These are phyloP conservation scores for Ichneumon xanthorius DNA, from an alignment of 2,888 invertebrate species.

Conservation along the genomic window DNA sequence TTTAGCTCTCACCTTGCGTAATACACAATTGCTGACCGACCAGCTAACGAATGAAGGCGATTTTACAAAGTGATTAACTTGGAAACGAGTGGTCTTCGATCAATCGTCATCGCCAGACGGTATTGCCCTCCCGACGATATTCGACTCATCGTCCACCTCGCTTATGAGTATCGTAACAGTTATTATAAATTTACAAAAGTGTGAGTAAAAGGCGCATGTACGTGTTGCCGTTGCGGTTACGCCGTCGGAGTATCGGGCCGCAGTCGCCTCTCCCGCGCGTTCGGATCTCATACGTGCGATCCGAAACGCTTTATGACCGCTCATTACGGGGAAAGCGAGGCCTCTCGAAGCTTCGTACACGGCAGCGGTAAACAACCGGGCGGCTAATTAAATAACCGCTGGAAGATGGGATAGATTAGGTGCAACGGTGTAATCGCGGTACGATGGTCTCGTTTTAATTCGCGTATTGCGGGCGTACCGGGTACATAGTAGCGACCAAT, in stretches of 20 bases:
- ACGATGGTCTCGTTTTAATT: slow-evolving; percentile 32
- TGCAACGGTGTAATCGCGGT: slow-evolving; percentile 11
- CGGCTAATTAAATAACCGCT: slow-evolving; percentile 77
- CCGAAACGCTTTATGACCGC: slow-evolving; percentile 64
- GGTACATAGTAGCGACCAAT: slow-evolving; percentile 16
- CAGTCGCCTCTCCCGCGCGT: not conserved
- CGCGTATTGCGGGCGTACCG: slow-evolving; percentile 1
- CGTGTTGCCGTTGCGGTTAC: slow-evolving; percentile 18
- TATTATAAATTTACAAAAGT: not conserved
- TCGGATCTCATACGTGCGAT: slow-evolving; percentile 37
- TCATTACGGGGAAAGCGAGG: slow-evolving; percentile 78
- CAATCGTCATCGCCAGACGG: slow-evolving; percentile 8
- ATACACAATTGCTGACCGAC: not conserved
- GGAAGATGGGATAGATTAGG: slow-evolving; percentile 67
- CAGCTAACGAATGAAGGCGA: slow-evolving; percentile 1
- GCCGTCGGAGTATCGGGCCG: not conserved
- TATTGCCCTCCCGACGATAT: not conserved
- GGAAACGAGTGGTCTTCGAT: slow-evolving; percentile 1
- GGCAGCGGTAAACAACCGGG: slow-evolving; percentile 66
- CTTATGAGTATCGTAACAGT: slow-evolving; percentile 17
- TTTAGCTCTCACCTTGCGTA: not conserved
- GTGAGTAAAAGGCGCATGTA: not conserved
- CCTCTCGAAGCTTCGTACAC: slow-evolving; percentile 47
- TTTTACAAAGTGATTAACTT: not conserved
- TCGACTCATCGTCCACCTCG: slow-evolving; percentile 14